A percentile compares a stretch with the other conserved stretches of the same genome.
phyloP scores from a whole-genome alignment of 92 coral and sea anemone genomes.

The Porites rus region DNA sequence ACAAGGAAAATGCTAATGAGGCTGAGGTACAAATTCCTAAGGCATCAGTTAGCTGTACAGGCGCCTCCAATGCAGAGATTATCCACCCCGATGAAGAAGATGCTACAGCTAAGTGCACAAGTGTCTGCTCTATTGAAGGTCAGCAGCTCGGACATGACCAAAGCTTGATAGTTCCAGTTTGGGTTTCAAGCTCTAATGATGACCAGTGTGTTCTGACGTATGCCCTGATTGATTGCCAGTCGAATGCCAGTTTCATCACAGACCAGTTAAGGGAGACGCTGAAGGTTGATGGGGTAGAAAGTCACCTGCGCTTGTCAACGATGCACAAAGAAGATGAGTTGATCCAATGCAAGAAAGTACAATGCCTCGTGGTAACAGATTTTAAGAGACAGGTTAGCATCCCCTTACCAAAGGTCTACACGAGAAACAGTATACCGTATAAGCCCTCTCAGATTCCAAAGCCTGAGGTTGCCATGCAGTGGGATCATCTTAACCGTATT shows the following conservation, averaged over 20 bases:
- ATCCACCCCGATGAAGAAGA: background rate
- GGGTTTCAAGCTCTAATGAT: conserved; percentile 39
- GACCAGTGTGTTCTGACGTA: conserved; percentile 44
- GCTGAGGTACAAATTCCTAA: conserved; percentile 1
- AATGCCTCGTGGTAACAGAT: conserved; percentile 51
- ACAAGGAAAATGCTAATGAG: conserved; percentile 11
- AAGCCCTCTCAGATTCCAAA: conserved; percentile 64
- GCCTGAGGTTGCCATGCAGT: conserved; percentile 61
- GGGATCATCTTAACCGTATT: conserved; percentile 56
- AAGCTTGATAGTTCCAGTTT: conserved; percentile 59
- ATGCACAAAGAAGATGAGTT: conserved; percentile 62
- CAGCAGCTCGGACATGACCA: conserved; percentile 57
- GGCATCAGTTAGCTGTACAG: conserved; percentile 18
- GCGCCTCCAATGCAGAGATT: background rate
- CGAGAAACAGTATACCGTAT: conserved; percentile 51
- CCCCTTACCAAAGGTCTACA: conserved; percentile 48
- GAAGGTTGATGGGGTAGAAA: conserved; percentile 50
- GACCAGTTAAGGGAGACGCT: conserved; percentile 42
- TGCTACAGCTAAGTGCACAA: conserved; percentile 1
- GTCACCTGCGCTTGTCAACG: conserved; percentile 58
- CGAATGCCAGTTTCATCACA: conserved; percentile 66
- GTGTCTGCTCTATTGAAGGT: conserved; percentile 42
- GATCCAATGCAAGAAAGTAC: conserved; percentile 41
- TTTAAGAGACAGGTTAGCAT: conserved; percentile 25
- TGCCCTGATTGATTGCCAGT: conserved; percentile 65